These are phyloP conservation scores for Ctenopoma kingsleyae DNA, from an alignment of 2,797 vertebrate genomes.

Conservation along the genomic window DNA sequence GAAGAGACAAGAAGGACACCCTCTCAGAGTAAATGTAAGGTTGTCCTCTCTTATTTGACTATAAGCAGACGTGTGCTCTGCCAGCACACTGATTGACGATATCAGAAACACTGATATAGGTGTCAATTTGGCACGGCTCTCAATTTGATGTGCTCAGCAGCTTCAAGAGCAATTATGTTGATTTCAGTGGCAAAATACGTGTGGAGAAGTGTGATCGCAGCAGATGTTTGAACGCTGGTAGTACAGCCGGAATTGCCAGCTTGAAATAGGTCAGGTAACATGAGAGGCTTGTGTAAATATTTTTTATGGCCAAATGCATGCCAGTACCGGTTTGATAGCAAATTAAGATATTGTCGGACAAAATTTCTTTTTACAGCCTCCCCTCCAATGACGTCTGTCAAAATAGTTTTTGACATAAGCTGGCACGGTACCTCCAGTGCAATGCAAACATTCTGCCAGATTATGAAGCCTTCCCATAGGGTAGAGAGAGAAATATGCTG, in stretches of 20 bases:
- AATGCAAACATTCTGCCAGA: not conserved
- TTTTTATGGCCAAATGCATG: no score
- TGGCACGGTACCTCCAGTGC: conserved; percentile 1
- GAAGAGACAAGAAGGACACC: conserved; percentile 15
- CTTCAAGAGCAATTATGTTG: not conserved
- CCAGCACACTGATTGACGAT: no score
- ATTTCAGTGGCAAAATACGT: conserved; percentile 4
- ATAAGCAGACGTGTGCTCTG: conserved; percentile 23
- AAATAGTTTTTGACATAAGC: not conserved
- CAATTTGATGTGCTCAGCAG: not conserved
- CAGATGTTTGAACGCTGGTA: not conserved
- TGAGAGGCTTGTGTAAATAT: not conserved
- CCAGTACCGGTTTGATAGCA: not conserved
- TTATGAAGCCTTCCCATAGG: conserved; percentile 4
- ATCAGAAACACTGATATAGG: conserved; percentile 7
- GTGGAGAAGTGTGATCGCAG: conserved; percentile 2
- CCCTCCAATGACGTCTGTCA: not conserved
- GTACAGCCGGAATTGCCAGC: not conserved
- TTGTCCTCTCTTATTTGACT: conserved; percentile 35
- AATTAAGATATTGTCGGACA: not conserved
- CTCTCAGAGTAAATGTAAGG: conserved; percentile 20
- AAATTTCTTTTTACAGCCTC: conserved; percentile 11
- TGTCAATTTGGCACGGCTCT: conserved; percentile 12
- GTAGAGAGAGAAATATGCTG: not conserved
- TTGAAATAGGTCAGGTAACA: conserved; percentile 14